Conservation (phyloP, 1,140 invertebrate species). For the Zaprionus inermis region DNA sequence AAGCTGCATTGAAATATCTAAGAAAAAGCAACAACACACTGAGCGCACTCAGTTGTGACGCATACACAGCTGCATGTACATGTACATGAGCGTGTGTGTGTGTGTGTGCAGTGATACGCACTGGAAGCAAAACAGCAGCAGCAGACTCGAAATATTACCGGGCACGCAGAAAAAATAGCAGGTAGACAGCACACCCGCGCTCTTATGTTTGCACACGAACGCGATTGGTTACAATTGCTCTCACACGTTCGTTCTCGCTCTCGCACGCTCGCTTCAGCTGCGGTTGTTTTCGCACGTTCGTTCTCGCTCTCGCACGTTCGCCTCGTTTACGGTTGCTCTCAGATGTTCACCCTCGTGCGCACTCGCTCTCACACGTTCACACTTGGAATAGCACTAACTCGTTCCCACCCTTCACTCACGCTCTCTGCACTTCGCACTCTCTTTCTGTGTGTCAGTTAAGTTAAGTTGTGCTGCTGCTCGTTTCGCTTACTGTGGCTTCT, state of each 20-base stretch:
- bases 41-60: background rate
- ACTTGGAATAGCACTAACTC: no score
- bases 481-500: conserved; percentile 6
- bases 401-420: background rate
- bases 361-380: no score
- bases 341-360: background rate
- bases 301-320: background rate
- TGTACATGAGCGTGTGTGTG: background rate
- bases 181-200: background rate
- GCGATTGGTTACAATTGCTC: background rate
- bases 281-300: background rate
- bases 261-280: background rate
- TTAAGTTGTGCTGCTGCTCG: background rate
- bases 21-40: no score
- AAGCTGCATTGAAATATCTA: no score
- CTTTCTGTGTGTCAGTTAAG: background rate
- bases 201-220: background rate
- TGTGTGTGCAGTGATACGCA: background rate
- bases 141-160: background rate
- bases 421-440: background rate
- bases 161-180: conserved; percentile 1
- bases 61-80: background rate
- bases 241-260: background rate
- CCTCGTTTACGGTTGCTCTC: background rate
- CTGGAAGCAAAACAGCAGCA: conserved; percentile 2